Evolutionary conservation across 2,888 invertebrate genomes (phyloP).

Genomic region (Sympetrum striolatum): DNA sequence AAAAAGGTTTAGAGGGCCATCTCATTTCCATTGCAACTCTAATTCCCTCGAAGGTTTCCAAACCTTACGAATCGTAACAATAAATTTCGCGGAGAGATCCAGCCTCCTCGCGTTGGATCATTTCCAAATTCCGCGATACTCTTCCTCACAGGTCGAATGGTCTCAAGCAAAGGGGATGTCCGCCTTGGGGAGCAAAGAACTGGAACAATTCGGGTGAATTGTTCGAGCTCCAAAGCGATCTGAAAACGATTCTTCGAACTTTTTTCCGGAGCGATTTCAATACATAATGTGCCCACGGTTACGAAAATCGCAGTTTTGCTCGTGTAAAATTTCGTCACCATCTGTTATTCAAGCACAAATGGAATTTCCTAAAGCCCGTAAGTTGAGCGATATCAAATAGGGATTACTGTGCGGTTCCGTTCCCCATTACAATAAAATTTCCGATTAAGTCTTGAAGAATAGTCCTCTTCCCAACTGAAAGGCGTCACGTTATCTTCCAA

Average conservation of each 20-base stretch:
- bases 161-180: neutral
- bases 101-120: neutral
- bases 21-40: neutral
- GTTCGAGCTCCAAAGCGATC: neutral
- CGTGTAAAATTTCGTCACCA: too few species aligned
- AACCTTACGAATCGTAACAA: neutral
- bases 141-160: neutral
- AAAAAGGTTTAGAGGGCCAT: too few species aligned
- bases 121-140: neutral
- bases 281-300: too few species aligned
- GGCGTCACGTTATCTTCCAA: too few species aligned
- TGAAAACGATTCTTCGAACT: neutral
- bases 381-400: too few species aligned
- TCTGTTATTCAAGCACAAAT: too few species aligned
- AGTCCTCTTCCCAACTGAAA: too few species aligned
- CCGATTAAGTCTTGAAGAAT: too few species aligned
- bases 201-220: neutral
- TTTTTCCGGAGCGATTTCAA: neutral
- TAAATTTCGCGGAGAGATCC: neutral
- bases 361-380: too few species aligned
- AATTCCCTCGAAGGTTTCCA: neutral
- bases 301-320: too few species aligned
- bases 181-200: neutral
- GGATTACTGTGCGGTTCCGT: too few species aligned
- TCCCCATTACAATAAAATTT: too few species aligned